Evolutionary conservation across 2,888 invertebrate genomes (phyloP).

Genomic region (Caenorhabditis macrosperma): DNA sequence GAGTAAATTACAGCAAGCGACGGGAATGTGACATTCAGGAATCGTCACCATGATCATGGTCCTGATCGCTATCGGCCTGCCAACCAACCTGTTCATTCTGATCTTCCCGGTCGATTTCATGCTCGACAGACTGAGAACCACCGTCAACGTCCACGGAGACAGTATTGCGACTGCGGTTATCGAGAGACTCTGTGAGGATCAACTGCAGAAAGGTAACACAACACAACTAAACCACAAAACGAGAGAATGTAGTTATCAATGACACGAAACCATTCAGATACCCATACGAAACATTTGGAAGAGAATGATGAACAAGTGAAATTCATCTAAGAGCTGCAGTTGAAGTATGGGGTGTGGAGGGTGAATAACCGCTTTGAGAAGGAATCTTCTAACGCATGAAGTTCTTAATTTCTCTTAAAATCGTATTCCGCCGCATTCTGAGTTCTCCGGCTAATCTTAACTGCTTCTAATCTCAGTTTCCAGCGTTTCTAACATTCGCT

Average conservation of each 20-base stretch:
- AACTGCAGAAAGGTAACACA: slow-evolving; percentile 68
- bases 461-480: slow-evolving; percentile 15
- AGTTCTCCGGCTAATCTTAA: slow-evolving; percentile 21
- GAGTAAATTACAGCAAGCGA: neutral
- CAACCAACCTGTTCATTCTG: slow-evolving; percentile 81
- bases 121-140: slow-evolving; percentile 80
- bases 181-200: slow-evolving; percentile 71
- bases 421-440: neutral
- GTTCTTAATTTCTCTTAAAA: neutral
- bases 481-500: slow-evolving; percentile 14
- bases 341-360: neutral
- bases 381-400: slow-evolving; percentile 12
- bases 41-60: slow-evolving; percentile 81
- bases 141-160: slow-evolving; percentile 77
- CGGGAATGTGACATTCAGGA: slow-evolving; percentile 55
- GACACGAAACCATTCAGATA: slow-evolving; percentile 43
- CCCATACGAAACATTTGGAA: slow-evolving; percentile 45
- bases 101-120: slow-evolving; percentile 82
- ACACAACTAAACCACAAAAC: no score
- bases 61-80: slow-evolving; percentile 81
- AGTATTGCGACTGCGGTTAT: slow-evolving; percentile 73
- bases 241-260: neutral
- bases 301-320: slow-evolving; percentile 60
- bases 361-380: slow-evolving; percentile 12
- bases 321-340: slow-evolving; percentile 33